Evolutionary conservation across 2,797 vertebrate genomes (phyloP).

Genomic region (Discoglossus pictus): DNA sequence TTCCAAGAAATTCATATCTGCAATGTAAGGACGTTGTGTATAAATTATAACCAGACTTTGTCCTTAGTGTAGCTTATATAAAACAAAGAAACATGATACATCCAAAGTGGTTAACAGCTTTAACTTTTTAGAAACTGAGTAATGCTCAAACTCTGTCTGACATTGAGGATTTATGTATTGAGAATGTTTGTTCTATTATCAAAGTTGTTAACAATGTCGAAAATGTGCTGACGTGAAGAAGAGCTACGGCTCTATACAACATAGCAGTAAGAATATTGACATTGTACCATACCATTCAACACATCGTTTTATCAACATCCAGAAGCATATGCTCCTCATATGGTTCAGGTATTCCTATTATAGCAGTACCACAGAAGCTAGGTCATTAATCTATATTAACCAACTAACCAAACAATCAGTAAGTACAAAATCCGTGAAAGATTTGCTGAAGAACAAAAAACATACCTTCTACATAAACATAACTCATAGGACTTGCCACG

Average conservation of each 20-base stretch:
- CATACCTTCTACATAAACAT: constrained; percentile 10
- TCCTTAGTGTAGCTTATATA: too few species aligned
- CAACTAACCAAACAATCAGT: constrained; percentile 12
- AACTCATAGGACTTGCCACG: constrained; percentile 25
- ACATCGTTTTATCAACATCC: background rate
- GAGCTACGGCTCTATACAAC: background rate
- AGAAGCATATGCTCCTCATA: constrained; percentile 18
- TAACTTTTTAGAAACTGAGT: background rate
- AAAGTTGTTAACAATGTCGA: background rate
- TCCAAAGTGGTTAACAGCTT: background rate
- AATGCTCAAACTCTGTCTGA: background rate
- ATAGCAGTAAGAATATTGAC: background rate
- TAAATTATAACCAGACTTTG: too few species aligned
- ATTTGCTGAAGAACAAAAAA: background rate
- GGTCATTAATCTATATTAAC: constrained; percentile 23
- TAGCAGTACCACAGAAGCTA: background rate
- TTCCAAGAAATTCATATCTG: too few species aligned
- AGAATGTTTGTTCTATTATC: constrained; percentile 3
- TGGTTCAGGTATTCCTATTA: constrained; percentile 10
- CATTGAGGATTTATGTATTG: too few species aligned
- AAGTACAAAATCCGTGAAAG: constrained; percentile 11
- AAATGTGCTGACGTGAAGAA: background rate
- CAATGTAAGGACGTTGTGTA: too few species aligned
- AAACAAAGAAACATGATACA: background rate
- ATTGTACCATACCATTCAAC: background rate